Conservation (phyloP, 2,113 vertebrate genomes). For the Bubo blakistoni region DNA sequence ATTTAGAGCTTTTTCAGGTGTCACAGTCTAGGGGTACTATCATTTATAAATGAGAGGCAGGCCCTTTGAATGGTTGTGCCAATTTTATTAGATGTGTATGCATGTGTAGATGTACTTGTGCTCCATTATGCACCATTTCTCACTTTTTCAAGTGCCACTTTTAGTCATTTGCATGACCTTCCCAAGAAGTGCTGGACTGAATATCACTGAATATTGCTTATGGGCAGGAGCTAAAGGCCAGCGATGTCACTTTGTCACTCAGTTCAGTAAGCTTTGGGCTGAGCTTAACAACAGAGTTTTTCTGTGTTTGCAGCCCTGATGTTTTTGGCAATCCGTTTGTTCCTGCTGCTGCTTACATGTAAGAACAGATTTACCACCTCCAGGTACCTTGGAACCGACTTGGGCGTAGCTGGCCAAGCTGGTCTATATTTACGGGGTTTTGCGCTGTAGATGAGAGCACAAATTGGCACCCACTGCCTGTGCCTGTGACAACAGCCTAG, state of each 20-base stretch:
- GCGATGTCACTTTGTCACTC: background rate
- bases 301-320: background rate
- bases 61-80: background rate
- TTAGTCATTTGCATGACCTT: background rate
- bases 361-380: background rate
- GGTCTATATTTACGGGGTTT: background rate
- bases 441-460: background rate
- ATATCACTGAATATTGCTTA: background rate
- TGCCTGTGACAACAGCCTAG: background rate
- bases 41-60: background rate
- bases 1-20: background rate
- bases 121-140: background rate
- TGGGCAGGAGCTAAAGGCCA: background rate
- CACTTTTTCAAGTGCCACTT: background rate
- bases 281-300: background rate
- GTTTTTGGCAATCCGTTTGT: background rate
- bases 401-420: background rate
- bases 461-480: background rate
- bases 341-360: background rate
- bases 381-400: background rate
- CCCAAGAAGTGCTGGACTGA: background rate
- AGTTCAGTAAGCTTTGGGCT: background rate
- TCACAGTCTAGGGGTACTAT: rapidly evolving
- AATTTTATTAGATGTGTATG: background rate
- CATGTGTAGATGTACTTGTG: rapidly evolving